These are phyloP conservation scores for Schizothorax lantsangensis DNA, from an alignment of 2,797 vertebrate species.

Conservation along the genomic window DNA sequence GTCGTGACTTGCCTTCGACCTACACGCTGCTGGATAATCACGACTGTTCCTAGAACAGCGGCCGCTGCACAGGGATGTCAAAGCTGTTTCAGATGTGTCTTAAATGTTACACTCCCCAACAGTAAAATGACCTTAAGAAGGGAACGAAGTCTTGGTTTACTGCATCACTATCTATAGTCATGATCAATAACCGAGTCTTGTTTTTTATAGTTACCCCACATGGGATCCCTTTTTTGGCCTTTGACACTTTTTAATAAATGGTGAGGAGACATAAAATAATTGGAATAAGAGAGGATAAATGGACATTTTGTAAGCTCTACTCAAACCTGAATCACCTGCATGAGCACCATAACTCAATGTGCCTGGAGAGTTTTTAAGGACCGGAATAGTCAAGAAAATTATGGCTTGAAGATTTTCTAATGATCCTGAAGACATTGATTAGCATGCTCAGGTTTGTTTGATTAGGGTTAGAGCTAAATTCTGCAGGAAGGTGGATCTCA, in stretches of 20 bases:
- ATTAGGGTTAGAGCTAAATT: neutral
- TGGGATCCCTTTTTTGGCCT: neutral
- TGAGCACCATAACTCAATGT: neutral
- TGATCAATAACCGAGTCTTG: slow-evolving; percentile 1
- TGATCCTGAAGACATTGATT: neutral
- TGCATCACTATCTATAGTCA: neutral
- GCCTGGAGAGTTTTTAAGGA: neutral
- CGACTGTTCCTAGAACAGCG: slow-evolving; percentile 15
- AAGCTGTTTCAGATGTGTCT: neutral
- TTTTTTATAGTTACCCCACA: neutral
- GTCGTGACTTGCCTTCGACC: slow-evolving; percentile 27
- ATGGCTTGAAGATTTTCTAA: neutral
- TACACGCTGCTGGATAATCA: slow-evolving; percentile 34
- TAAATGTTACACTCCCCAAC: slow-evolving; percentile 28
- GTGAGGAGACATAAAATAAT: neutral
- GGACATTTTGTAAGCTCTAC: neutral
- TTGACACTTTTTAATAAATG: neutral
- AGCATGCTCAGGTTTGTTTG: neutral
- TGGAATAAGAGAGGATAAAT: neutral
- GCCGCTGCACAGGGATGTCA: neutral
- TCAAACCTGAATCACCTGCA: neutral
- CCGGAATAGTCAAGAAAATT: neutral
- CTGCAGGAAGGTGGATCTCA: neutral
- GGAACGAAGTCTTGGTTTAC: neutral
- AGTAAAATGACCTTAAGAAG: neutral